These are phyloP conservation scores for Ooceraea biroi DNA, from an alignment of 1,140 invertebrate genomes.

Conservation along the genomic window DNA sequence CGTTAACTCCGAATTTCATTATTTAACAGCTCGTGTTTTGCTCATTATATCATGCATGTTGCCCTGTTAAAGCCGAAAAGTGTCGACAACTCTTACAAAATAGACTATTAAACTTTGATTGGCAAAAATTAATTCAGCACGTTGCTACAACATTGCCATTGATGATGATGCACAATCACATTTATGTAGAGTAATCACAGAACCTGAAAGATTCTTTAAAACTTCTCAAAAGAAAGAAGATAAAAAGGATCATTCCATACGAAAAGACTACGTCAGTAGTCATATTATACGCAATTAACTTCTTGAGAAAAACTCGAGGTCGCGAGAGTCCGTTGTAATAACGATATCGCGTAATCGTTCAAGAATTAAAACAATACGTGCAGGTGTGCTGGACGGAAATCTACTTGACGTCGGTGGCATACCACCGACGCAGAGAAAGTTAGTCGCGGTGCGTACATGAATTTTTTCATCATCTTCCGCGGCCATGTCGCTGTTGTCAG, in stretches of 20 bases:
- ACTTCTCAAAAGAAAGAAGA: not conserved
- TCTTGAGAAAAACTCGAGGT: not conserved
- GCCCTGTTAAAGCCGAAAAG: not conserved
- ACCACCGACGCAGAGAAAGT: slow-evolving; percentile 49
- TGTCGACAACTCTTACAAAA: not conserved
- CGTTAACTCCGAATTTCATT: not conserved
- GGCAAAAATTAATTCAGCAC: slow-evolving; percentile 1
- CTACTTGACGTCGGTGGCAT: not conserved
- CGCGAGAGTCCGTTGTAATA: slow-evolving; percentile 7
- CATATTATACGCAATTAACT: not conserved
- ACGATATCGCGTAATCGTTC: not conserved
- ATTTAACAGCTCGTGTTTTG: not conserved
- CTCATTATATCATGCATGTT: not conserved
- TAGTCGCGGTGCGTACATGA: slow-evolving; percentile 7
- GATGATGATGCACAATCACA: not conserved
- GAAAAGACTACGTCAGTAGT: too few species aligned
- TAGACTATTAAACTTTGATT: not conserved
- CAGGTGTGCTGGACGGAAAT: slow-evolving; percentile 42
- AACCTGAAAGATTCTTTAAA: too few species aligned
- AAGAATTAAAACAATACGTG: slow-evolving; percentile 36
- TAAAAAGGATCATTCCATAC: too few species aligned
- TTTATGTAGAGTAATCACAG: not conserved
- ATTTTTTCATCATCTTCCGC: slow-evolving; percentile 39
- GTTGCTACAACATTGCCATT: slow-evolving; percentile 9
- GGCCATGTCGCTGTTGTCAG: slow-evolving; percentile 25